These are phyloP conservation scores for western clawed frog (Xenopus tropicalis) DNA, from an alignment of 2,113 vertebrate species.

Conservation along the genomic window DNA sequence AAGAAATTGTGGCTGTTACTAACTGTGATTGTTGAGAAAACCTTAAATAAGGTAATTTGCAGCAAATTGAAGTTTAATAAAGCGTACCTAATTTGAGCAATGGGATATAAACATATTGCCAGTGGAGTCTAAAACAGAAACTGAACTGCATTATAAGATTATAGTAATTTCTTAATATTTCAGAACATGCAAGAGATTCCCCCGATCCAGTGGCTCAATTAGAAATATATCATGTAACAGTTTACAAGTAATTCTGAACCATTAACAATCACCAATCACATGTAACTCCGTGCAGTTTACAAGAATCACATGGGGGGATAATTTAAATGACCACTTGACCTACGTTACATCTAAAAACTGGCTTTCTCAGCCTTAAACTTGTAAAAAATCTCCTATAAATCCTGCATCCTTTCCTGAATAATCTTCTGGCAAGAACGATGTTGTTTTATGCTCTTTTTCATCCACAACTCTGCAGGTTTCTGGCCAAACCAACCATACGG, in stretches of 20 bases:
- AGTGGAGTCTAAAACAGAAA: too few relatives aligned
- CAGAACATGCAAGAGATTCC: too few relatives aligned
- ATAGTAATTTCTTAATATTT: too few relatives aligned
- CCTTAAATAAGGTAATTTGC: too few relatives aligned
- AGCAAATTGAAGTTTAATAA: too few relatives aligned
- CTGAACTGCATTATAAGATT: too few relatives aligned
- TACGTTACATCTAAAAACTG: slow-evolving; percentile 26
- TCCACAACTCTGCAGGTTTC: slow-evolving; percentile 27
- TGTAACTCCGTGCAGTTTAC: slow-evolving; percentile 28
- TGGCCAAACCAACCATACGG: slow-evolving; percentile 39
- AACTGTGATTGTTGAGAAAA: too few relatives aligned
- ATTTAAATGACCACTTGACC: slow-evolving; percentile 45
- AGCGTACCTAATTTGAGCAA: too few relatives aligned
- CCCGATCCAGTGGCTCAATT: too few relatives aligned
- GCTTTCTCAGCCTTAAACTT: slow-evolving; percentile 30
- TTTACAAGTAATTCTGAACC: background rate
- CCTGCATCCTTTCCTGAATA: slow-evolving; percentile 40
- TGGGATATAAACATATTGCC: too few relatives aligned
- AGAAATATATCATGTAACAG: background rate
- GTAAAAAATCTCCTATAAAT: slow-evolving; percentile 42
- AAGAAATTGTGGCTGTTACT: too few relatives aligned
- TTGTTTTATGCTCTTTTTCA: slow-evolving; percentile 26
- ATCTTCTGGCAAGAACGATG: slow-evolving; percentile 26
- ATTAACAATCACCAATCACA: slow-evolving; percentile 18
- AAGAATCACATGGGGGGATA: slow-evolving; percentile 28